Percentiles rank a stretch among this genome's conserved stretches.
Evolutionary conservation across 2,113 vertebrate species (phyloP).

Genomic region (Malurus alboscapulatus): DNA sequence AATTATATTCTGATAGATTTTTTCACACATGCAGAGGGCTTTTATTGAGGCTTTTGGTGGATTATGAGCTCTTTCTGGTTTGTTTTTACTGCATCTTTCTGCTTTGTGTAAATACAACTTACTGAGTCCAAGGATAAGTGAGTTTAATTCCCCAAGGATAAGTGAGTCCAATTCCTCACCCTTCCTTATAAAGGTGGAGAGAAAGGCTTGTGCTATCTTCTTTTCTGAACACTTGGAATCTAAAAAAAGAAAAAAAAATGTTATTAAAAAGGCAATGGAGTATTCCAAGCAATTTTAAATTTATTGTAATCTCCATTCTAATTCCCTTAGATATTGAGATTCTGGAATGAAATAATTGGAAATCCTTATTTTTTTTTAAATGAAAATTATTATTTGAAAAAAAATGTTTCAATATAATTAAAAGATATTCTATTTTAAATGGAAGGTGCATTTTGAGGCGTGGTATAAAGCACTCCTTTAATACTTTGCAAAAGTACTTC

Average conservation of each 20-base stretch:
- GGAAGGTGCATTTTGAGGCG: background rate
- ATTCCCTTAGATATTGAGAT: background rate
- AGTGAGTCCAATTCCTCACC: background rate
- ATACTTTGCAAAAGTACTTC: background rate
- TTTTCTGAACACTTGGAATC: background rate
- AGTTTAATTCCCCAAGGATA: background rate
- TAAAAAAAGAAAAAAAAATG: background rate
- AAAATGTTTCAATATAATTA: background rate
- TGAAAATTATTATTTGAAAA: too few species aligned
- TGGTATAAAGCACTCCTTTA: background rate
- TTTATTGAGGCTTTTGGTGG: background rate
- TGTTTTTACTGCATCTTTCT: background rate
- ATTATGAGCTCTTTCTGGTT: background rate
- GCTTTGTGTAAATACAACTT: background rate
- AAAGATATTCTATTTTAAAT: background rate
- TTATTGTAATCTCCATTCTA: background rate
- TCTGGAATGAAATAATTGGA: background rate
- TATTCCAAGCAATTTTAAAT: background rate
- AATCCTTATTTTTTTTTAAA: background rate
- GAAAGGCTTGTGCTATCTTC: background rate
- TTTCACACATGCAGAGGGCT: background rate
- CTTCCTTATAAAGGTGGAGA: background rate
- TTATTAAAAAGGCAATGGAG: background rate
- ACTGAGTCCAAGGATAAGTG: background rate
- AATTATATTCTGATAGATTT: background rate